Evolutionary conservation across 64 coral and sea anemone genomes (phyloP), one percentile per base, ranked within the genome.

Genomic region (Dendrophyllia cribrosa): DNA sequence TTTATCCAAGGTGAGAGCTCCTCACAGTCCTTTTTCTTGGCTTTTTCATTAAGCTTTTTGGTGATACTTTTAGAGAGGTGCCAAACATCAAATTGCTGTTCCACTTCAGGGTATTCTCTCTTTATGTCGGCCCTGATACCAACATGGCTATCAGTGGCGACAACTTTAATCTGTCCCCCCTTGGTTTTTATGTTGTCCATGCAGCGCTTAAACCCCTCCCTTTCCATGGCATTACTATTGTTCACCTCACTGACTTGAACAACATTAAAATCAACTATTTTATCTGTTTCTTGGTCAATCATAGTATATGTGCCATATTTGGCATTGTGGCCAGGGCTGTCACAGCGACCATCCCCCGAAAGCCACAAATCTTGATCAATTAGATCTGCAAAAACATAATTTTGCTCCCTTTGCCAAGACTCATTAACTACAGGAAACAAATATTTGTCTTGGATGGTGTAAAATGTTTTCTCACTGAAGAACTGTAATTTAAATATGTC

Each of bases 391-490:
- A 86, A 56, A 15, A 92, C 45, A 51, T 46, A 26, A 51, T 61
- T 23, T 68, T 88, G 76, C 71, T 93, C 73, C 72, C 51, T 9
- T 50, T 66, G 34, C 65, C 76, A 93, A 59, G 19, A 46, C 58
- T 88, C 75, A 80, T 83, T 87, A 34, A 83, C 80, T 11, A 88
- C 85, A 74, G 86, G 92, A 73, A 88, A 85, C 66, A 94, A 51
- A 53, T 58, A 75, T 21, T 5, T 72, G 61, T 88, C 59, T 83
- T 94, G 92, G 6, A 89, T 89, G 67, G 66, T 89, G 70, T 80
- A 93, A 68, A 88, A 94, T 65, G 76, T 80, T 53, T 70, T 74
- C 56, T 88, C 92, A 89, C 58, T 89, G 7, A 89, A 83, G 51
- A 89, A 83, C 22, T 83, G 26, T 21, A 88, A 77, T n/a, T 88